These are phyloP conservation scores for Cavia porcellus DNA, from an alignment of 2,113 vertebrate species.

Conservation along the genomic window DNA sequence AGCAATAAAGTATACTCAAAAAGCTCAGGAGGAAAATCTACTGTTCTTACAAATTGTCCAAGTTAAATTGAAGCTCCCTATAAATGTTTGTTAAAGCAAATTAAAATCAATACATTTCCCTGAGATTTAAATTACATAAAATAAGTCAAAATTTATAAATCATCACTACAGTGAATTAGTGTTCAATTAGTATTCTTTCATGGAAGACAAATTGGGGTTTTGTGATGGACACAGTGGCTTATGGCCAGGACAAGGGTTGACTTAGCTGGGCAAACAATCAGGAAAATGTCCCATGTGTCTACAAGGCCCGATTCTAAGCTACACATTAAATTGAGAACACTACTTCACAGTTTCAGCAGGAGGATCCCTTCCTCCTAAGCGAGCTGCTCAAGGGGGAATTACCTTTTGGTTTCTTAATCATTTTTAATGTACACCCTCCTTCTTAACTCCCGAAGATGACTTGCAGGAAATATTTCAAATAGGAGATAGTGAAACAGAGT, in stretches of 20 bases:
- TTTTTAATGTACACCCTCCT: neutral
- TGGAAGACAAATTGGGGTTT: neutral
- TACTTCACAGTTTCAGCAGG: neutral
- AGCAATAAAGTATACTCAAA: neutral
- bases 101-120: conserved; percentile 68
- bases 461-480: neutral
- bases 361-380: neutral
- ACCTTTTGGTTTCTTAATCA: conserved; percentile 44
- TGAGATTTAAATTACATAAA: conserved; percentile 68
- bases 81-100: conserved; percentile 66
- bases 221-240: neutral
- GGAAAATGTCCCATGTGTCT: too few relatives aligned
- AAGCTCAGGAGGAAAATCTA: neutral
- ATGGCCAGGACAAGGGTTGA: neutral
- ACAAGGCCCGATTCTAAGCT: neutral
- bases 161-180: conserved; percentile 40
- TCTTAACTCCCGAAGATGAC: neutral
- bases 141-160: conserved; percentile 58
- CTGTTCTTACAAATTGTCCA: conserved; percentile 45
- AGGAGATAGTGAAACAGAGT: neutral
- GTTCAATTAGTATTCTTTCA: conserved; percentile 25
- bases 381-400: neutral
- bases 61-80: conserved; percentile 20
- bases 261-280: neutral
- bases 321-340: neutral